Percentiles rank a stretch among this genome's conserved stretches.
Evolutionary conservation across 2,113 vertebrate species (phyloP).

Genomic region (Plecotus auritus): DNA sequence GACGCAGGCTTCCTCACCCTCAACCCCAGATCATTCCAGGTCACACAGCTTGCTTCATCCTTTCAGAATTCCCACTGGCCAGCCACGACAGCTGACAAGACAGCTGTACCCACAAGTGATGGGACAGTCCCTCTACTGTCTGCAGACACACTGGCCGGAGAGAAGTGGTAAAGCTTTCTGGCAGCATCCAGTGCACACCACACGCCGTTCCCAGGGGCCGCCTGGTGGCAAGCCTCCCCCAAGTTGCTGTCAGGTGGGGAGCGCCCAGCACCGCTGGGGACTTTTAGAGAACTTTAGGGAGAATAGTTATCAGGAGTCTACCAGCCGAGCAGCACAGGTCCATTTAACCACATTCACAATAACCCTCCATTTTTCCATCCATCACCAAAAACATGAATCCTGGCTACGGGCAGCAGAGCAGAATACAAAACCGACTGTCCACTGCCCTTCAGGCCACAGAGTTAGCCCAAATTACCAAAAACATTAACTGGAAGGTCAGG

Average conservation of each 20-base stretch:
- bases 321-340: background rate
- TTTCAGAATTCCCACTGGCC: background rate
- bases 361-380: background rate
- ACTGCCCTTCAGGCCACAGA: background rate
- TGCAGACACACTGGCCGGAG: background rate
- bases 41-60: background rate
- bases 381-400: background rate
- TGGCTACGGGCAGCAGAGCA: background rate
- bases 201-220: fast-evolving
- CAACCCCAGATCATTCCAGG: background rate
- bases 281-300: background rate
- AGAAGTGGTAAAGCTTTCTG: background rate
- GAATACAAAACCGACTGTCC: slow-evolving; percentile 12
- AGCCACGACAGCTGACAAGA: background rate
- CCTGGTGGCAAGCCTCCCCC: background rate
- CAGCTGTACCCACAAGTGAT: background rate
- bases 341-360: background rate
- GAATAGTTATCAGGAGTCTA: background rate
- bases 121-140: background rate
- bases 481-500: slow-evolving; percentile 75
- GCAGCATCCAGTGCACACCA: background rate
- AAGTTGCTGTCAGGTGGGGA: background rate
- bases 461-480: background rate
- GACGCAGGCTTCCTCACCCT: slow-evolving; percentile 5
- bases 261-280: too few relatives aligned